These are phyloP conservation scores for Anoura caudifer DNA, from an alignment of 2,113 vertebrate genomes.

Conservation along the genomic window DNA sequence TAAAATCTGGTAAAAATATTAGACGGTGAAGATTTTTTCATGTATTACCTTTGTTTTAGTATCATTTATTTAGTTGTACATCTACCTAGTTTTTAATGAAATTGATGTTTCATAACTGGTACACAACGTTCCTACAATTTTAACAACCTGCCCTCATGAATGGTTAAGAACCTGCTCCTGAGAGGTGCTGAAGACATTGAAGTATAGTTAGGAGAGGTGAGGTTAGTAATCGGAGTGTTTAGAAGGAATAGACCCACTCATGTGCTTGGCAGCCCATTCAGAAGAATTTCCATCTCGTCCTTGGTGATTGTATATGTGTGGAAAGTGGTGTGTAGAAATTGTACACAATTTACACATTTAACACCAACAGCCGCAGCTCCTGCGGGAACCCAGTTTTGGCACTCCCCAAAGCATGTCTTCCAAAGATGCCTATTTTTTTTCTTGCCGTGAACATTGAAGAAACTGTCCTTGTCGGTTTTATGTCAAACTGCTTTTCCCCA, in stretches of 20 bases:
- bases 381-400: not conserved
- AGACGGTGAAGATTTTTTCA: not conserved
- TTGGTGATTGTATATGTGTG: rapidly evolving
- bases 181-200: too few relatives aligned
- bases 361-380: not conserved
- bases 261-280: rapidly evolving
- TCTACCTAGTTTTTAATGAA: not conserved
- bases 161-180: rapidly evolving
- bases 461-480: conserved; percentile 50
- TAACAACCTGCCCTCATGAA: too few relatives aligned
- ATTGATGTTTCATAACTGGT: not conserved
- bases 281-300: not conserved
- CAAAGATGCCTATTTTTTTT: not conserved
- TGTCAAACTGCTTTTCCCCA: conserved; percentile 77
- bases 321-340: not conserved
- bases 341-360: not conserved
- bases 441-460: not conserved
- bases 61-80: not conserved
- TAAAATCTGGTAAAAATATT: not conserved
- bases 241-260: not conserved
- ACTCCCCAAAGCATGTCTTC: not conserved
- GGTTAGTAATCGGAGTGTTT: rapidly evolving
- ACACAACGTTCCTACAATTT: not conserved
- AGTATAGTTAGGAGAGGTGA: rapidly evolving
- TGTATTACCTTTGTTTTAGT: not conserved